Percentiles rank a stretch among this genome's conserved stretches.
phyloP scores from a whole-genome alignment of 2,888 invertebrate genomes.

The Trissoscelio sp. region DNA sequence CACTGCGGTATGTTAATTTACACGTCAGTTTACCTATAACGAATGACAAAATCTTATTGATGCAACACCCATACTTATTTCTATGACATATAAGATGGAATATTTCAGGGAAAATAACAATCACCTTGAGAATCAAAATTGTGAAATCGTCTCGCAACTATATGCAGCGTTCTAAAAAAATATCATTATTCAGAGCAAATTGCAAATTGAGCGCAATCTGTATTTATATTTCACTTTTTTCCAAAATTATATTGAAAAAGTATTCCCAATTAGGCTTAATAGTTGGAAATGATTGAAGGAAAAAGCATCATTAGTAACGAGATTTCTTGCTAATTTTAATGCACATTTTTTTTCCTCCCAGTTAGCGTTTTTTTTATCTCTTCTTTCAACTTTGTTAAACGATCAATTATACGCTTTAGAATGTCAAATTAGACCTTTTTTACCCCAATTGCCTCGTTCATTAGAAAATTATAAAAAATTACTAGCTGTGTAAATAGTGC shows the following conservation, averaged over 20 bases:
- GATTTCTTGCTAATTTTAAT: conserved; percentile 64
- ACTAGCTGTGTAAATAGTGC: conserved; percentile 16
- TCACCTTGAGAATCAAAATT: conserved; percentile 63
- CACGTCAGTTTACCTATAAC: conserved; percentile 58
- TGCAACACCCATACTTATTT: conserved; percentile 66
- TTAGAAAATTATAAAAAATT: conserved; percentile 34
- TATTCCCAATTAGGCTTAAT: conserved; percentile 64
- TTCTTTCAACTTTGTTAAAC: conserved; percentile 50
- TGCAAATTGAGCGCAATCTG: conserved; percentile 46
- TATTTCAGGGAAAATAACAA: conserved; percentile 60
- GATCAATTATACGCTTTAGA: conserved; percentile 35
- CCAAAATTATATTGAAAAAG: conserved; percentile 62
- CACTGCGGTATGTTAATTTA: conserved; percentile 55
- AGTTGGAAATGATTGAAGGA: conserved; percentile 56
- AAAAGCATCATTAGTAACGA: conserved; percentile 64
- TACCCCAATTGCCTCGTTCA: conserved; percentile 29
- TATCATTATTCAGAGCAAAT: conserved; percentile 59
- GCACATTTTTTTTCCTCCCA: conserved; percentile 33
- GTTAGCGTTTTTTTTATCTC: conserved; percentile 7
- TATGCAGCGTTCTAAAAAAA: conserved; percentile 44
- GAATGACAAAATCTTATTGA: conserved; percentile 65
- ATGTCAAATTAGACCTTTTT: conserved; percentile 46
- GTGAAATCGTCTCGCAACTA: conserved; percentile 54
- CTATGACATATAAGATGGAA: conserved; percentile 61
- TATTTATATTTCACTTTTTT: conserved; percentile 66